Evolutionary conservation across 1,140 invertebrate species (phyloP).

Genomic region (Drosophila ironensis): DNA sequence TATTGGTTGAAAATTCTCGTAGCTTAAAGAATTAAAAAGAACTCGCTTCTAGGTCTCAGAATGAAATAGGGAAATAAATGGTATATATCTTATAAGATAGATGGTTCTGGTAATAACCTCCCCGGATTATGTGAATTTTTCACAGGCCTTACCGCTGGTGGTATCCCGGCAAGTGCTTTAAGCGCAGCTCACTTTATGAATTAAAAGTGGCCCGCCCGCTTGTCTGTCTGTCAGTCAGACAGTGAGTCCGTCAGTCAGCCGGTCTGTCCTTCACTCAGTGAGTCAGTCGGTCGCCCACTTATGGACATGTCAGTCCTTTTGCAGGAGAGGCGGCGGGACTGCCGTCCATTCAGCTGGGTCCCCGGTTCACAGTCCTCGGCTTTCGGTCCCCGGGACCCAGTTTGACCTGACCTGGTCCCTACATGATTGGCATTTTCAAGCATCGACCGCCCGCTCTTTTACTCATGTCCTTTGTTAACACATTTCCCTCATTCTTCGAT

Average conservation of each 20-base stretch:
- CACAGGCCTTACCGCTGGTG: too few relatives aligned
- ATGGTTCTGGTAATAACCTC: too few relatives aligned
- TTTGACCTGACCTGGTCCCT: too few relatives aligned
- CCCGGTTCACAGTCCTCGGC: slow-evolving; percentile 2
- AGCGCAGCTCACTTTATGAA: slow-evolving; percentile 18
- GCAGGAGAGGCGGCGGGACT: slow-evolving; percentile 18
- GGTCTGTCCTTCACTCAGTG: slow-evolving; percentile 1
- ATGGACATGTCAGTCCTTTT: slow-evolving; percentile 37
- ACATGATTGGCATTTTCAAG: slow-evolving; percentile 71
- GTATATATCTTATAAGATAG: too few relatives aligned
- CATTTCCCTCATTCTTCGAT: slow-evolving; percentile 34
- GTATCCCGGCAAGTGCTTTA: too few relatives aligned
- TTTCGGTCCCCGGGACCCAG: too few relatives aligned
- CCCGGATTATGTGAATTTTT: too few relatives aligned
- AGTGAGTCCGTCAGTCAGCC: slow-evolving; percentile 21
- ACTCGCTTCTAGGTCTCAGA: too few relatives aligned
- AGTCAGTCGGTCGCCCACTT: slow-evolving; percentile 37
- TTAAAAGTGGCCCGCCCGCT: slow-evolving; percentile 8
- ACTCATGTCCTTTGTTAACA: slow-evolving; percentile 38
- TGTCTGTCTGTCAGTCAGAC: slow-evolving; percentile 12
- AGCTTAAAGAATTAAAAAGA: too few relatives aligned
- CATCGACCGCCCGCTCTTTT: slow-evolving; percentile 14
- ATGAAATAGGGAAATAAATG: too few relatives aligned
- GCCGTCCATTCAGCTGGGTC: not conserved
- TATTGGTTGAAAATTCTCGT: too few relatives aligned